Conservation (phyloP, 2,888 invertebrate genomes). For the Fragum fragum region DNA sequence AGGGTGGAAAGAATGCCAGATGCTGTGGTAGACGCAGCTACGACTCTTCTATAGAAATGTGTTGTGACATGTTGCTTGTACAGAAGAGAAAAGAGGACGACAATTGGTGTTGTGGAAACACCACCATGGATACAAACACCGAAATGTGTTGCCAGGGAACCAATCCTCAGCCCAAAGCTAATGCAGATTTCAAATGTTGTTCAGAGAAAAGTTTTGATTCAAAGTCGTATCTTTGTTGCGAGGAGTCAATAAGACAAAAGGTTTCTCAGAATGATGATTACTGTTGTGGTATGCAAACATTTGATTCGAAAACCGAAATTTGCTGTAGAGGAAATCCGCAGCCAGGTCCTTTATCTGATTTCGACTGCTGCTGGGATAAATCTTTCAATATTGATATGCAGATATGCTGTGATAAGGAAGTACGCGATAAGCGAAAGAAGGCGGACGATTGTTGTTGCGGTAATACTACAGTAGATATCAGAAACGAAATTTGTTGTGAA, state of each 20-base stretch:
- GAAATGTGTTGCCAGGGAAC: slow-evolving; percentile 52
- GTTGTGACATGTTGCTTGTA: slow-evolving; percentile 39
- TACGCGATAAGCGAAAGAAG: slow-evolving; percentile 31
- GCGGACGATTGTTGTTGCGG: slow-evolving; percentile 48
- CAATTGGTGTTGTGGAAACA: slow-evolving; percentile 57
- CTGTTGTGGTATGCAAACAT: slow-evolving; percentile 44
- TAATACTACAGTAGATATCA: slow-evolving; percentile 37
- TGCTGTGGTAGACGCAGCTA: slow-evolving; percentile 50
- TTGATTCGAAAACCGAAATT: slow-evolving; percentile 42
- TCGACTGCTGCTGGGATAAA: slow-evolving; percentile 44
- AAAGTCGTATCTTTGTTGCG: slow-evolving; percentile 38
- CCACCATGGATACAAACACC: slow-evolving; percentile 40
- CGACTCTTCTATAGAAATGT: slow-evolving; percentile 43
- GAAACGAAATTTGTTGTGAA: slow-evolving; percentile 47
- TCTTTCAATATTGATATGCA: slow-evolving; percentile 30
- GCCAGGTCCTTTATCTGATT: slow-evolving; percentile 1
- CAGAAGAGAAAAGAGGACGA: slow-evolving; percentile 29
- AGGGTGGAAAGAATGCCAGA: slow-evolving; percentile 37
- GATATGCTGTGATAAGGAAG: slow-evolving; percentile 45
- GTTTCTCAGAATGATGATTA: slow-evolving; percentile 29
- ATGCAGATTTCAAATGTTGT: slow-evolving; percentile 33
- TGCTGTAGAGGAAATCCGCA: slow-evolving; percentile 46
- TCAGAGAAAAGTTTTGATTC: slow-evolving; percentile 42
- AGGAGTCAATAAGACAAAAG: slow-evolving; percentile 27
- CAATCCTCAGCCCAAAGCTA: slow-evolving; percentile 24